phyloP scores from a whole-genome alignment of 2,797 vertebrate species.

The Spea hammondii region DNA sequence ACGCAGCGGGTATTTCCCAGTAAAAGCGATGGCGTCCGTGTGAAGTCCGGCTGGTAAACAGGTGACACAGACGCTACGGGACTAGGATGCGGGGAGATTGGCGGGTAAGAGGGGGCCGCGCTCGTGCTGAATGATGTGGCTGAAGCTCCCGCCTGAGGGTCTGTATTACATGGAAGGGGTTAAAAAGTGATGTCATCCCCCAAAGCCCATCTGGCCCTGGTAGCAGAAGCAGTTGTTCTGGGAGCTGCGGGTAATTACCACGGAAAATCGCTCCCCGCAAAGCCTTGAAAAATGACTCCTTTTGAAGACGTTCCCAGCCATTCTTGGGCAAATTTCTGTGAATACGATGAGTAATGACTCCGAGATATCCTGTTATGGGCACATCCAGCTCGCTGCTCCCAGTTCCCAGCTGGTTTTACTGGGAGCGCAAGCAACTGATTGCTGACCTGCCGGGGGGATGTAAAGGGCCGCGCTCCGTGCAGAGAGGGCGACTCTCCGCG shows the following conservation, averaged over 20 bases:
- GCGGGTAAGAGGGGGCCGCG: too few species aligned
- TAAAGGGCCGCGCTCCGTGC: too few species aligned
- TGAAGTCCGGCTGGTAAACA: too few species aligned
- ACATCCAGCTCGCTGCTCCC: neutral
- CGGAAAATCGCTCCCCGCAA: conserved; percentile 44
- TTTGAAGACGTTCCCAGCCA: conserved; percentile 30
- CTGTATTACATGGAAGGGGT: neutral
- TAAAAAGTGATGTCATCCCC: conserved; percentile 30
- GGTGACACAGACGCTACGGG: too few species aligned
- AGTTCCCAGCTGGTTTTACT: neutral
- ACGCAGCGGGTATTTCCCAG: too few species aligned
- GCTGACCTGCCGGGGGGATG: neutral
- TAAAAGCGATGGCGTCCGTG: too few species aligned
- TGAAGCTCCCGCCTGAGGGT: too few species aligned
- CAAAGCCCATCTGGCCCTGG: conserved; percentile 29
- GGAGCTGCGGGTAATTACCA: conserved; percentile 41
- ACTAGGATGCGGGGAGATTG: too few species aligned
- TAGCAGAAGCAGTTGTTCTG: conserved; percentile 38
- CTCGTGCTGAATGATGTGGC: too few species aligned
- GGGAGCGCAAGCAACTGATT: neutral
- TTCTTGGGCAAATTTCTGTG: conserved; percentile 44
- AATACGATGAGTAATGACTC: conserved; percentile 18
- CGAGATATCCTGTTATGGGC: conserved; percentile 38
- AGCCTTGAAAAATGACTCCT: conserved; percentile 35
- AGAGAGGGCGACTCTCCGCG: too few species aligned